Percentiles rank a stretch among this genome's conserved stretches.
Evolutionary conservation across 2,113 vertebrate species (phyloP).

Genomic region (Zosterops hypoxanthus): DNA sequence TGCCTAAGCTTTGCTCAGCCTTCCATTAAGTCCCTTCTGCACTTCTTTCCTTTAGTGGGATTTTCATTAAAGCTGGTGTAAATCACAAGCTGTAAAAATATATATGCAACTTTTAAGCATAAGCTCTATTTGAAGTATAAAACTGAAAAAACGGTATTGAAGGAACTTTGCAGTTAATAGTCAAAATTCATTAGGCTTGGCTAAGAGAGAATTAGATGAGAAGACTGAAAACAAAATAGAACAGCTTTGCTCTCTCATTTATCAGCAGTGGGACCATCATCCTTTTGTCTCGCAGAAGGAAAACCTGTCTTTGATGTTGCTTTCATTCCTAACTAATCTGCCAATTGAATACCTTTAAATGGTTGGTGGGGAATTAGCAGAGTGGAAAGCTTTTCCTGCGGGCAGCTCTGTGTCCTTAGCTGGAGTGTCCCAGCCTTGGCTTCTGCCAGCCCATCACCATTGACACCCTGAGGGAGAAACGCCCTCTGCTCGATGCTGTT

Average conservation of each 20-base stretch:
- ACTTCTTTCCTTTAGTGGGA: background rate
- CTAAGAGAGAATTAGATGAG: background rate
- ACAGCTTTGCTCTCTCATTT: background rate
- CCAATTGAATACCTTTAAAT: background rate
- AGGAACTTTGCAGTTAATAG: background rate
- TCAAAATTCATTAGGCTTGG: background rate
- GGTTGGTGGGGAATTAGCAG: background rate
- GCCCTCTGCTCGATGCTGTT: slow-evolving; percentile 87
- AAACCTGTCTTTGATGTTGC: background rate
- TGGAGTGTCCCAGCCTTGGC: slow-evolving; percentile 77
- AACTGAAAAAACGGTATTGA: background rate
- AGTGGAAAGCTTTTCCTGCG: background rate
- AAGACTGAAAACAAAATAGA: background rate
- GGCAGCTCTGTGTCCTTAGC: slow-evolving; percentile 26
- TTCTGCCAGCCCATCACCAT: slow-evolving; percentile 84
- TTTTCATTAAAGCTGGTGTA: background rate
- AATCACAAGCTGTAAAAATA: background rate
- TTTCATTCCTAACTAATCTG: background rate
- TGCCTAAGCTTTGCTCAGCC: background rate
- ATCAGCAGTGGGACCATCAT: background rate
- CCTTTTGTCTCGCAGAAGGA: background rate
- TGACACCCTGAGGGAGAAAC: slow-evolving; percentile 79
- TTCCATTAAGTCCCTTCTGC: background rate
- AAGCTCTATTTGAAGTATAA: background rate
- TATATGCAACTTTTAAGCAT: background rate